Evolutionary conservation across 1,140 invertebrate genomes (phyloP), one percentile per base, ranked within the genome.

Genomic region (Lerema accius): DNA sequence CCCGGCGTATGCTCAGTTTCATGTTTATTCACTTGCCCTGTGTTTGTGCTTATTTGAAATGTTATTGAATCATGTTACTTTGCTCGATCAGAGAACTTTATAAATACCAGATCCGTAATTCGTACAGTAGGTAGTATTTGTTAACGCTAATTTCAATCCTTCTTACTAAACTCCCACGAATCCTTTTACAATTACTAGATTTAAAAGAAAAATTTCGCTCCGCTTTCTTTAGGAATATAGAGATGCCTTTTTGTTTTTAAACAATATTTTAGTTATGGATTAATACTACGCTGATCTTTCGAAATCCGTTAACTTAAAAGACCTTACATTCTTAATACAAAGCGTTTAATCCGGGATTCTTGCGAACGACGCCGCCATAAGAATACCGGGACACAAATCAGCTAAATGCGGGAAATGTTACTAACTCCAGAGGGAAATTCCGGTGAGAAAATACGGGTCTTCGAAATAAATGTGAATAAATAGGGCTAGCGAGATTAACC

Each of bases 381-480:
- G 67, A 80, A 78, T 67, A 76, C 35, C 35, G 64, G 46, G 68
- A 19, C 69, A 73, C 69, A 81, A 84, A 84, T 84, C 76, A 80
- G 76, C 73, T 84, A 75, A 80, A 76, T 67, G 70, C 74, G 73
- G 78, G 69, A 84, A 84, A 79, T 73, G 78, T 79, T 78, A 72
- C 71, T 71, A 76, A 79, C 80, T 81, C 69, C 71, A 74, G 71
- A 59, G 73, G 73, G 78, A 80, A 83, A 82, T 83, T 83, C 80
- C 80, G 72, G 71, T 78, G 78, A 77, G 76, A 79, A 81, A 83
- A 84, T 86, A 83, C 32, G 28, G 55, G 43, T 83, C 77, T 82
- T 82, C 73, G 69, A 76, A 83, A 84, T 86, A 84, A 86, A 86
- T 86, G 80, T 82, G 71, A 82, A 86, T 84, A 86, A 86, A 86